Evolutionary conservation across 2,113 vertebrate species (phyloP).

Genomic region (Meleagris gallopavo): DNA sequence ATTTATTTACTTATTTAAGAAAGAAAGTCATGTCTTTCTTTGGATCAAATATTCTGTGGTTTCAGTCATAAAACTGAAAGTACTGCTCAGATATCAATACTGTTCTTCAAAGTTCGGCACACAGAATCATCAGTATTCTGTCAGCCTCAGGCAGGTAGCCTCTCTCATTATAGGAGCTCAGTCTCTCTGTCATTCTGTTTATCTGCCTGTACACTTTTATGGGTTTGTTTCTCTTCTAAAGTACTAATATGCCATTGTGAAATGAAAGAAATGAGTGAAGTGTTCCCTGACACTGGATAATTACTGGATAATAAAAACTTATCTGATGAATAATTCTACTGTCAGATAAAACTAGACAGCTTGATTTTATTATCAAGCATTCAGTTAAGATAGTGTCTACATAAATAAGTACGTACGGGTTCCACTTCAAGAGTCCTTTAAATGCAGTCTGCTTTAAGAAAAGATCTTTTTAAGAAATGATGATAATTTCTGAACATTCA

Average conservation of each 20-base stretch:
- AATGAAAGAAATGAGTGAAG: not conserved
- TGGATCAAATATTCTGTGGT: not conserved
- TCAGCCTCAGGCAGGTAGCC: not conserved
- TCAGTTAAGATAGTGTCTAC: not conserved
- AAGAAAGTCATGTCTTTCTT: not conserved
- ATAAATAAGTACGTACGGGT: not conserved
- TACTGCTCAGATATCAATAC: not conserved
- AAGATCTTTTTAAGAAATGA: not conserved
- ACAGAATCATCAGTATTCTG: not conserved
- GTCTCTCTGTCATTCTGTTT: not conserved
- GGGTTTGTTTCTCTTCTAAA: not conserved
- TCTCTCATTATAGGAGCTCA: not conserved
- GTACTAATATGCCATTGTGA: not conserved
- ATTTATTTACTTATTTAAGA: too few species aligned
- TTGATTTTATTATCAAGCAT: not conserved
- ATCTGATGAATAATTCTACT: not conserved
- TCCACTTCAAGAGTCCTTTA: not conserved
- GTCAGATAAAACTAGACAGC: not conserved
- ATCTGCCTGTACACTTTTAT: not conserved
- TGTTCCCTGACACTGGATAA: not conserved
- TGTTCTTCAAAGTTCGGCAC: not conserved
- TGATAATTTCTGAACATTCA: not conserved
- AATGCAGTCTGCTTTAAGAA: not conserved
- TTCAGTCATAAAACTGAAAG: not conserved
- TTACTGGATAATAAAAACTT: not conserved